Conservation (phyloP, 2,113 vertebrate species). For the Leptodactylus fuscus region DNA sequence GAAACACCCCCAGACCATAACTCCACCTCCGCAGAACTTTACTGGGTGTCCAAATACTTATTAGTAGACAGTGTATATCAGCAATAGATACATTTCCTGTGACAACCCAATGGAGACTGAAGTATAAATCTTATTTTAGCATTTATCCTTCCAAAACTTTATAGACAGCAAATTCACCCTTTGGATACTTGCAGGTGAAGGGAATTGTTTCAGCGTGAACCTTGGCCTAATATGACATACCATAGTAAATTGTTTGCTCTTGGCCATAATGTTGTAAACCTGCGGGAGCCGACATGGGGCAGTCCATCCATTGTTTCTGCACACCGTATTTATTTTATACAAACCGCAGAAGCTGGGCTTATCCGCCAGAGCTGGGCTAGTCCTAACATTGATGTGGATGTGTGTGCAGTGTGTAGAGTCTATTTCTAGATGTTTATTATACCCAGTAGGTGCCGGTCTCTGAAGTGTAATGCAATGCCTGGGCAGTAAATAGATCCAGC, state of each 20-base stretch:
- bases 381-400: background rate
- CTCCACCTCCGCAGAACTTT: too few species aligned
- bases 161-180: too few species aligned
- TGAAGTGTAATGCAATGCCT: conserved; percentile 7
- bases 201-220: too few species aligned
- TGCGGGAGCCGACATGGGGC: background rate
- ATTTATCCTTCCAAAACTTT: too few species aligned
- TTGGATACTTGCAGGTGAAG: too few species aligned
- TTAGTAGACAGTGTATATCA: too few species aligned
- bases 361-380: background rate
- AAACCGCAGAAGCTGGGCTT: background rate
- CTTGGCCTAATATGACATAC: too few species aligned
- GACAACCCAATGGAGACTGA: background rate
- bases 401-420: background rate
- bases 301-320: too few species aligned
- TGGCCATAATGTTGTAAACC: background rate
- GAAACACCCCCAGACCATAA: too few species aligned
- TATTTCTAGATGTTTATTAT: conserved; percentile 7
- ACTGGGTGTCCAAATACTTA: too few species aligned
- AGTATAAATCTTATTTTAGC: background rate
- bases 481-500: background rate
- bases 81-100: too few species aligned
- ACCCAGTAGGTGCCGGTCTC: background rate
- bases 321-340: background rate
- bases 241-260: background rate